Conservation (phyloP, 2,888 invertebrate genomes). For the Megastigmus dorsalis region DNA sequence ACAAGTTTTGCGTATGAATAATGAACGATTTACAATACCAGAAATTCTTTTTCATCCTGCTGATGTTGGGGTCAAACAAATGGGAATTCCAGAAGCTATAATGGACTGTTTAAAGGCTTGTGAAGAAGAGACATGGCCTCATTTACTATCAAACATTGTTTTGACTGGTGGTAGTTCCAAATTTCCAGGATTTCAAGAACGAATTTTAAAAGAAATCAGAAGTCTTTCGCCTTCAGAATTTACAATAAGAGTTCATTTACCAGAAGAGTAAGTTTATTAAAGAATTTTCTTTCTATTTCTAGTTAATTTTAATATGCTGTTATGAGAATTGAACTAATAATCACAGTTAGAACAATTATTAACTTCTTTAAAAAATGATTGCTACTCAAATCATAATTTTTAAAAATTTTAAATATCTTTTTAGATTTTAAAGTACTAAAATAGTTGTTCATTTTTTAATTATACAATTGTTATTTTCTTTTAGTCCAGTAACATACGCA, state of each 20-base stretch:
- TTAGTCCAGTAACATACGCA: conserved; percentile 86
- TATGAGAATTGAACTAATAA: too few species aligned
- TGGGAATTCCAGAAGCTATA: conserved; percentile 94
- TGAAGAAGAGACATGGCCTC: conserved; percentile 84
- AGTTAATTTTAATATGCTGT: background rate
- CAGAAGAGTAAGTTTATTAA: conserved; percentile 78
- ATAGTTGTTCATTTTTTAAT: conserved; percentile 19
- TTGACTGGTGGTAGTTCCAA: conserved; percentile 87
- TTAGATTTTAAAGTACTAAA: conserved; percentile 6
- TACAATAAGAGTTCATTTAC: conserved; percentile 83
- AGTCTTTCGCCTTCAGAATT: conserved; percentile 86
- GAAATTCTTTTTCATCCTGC: conserved; percentile 96
- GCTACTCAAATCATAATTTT: too few species aligned
- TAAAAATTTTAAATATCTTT: too few species aligned
- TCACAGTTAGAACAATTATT: too few species aligned
- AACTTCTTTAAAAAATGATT: too few species aligned
- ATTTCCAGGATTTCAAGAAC: conserved; percentile 89
- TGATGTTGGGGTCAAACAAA: conserved; percentile 92
- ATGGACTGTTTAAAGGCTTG: conserved; percentile 85
- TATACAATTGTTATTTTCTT: conserved; percentile 63
- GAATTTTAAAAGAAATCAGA: conserved; percentile 86
- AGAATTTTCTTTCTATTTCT: background rate
- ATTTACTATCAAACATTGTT: conserved; percentile 88
- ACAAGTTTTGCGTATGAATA: conserved; percentile 90
- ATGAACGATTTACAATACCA: conserved; percentile 95